A percentile compares a stretch with the other conserved stretches of the same genome.
phyloP scores from a whole-genome alignment of 2,113 vertebrate species.

The Heterotilapia buettikoferi region DNA sequence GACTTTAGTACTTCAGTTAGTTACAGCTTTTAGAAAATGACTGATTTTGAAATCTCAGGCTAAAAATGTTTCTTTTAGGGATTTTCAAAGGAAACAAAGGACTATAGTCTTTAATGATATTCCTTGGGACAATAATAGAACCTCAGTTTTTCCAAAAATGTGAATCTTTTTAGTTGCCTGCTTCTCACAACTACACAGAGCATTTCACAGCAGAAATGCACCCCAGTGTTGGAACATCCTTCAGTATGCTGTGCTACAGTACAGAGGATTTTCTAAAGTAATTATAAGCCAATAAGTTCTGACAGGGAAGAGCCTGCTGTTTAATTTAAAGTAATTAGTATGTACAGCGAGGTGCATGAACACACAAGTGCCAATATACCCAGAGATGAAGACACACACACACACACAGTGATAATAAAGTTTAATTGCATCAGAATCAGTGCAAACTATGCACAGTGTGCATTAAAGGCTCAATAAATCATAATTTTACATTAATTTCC shows the following conservation, averaged over 20 bases:
- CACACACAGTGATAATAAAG: background rate
- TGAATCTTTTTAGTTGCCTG: background rate
- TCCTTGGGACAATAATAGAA: background rate
- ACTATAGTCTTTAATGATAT: background rate
- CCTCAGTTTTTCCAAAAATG: background rate
- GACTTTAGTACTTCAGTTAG: background rate
- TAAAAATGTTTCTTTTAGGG: background rate
- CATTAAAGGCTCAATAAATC: slow-evolving; percentile 3
- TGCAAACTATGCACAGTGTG: slow-evolving; percentile 1
- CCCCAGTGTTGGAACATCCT: background rate
- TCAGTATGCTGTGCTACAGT: background rate
- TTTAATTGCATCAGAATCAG: slow-evolving; percentile 14
- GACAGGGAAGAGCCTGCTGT: background rate
- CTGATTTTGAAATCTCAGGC: background rate
- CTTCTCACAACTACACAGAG: background rate
- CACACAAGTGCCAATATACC: background rate
- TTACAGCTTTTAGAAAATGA: background rate
- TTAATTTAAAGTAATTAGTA: slow-evolving; percentile 36
- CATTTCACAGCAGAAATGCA: background rate
- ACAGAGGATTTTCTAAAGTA: background rate
- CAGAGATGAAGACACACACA: background rate
- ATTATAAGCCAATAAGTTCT: slow-evolving; percentile 27
- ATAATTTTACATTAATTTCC: background rate
- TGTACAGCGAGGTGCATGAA: background rate
- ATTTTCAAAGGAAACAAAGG: background rate